These are phyloP conservation scores for Leucophenga montana DNA, from an alignment of 2,888 invertebrate genomes.

Conservation along the genomic window DNA sequence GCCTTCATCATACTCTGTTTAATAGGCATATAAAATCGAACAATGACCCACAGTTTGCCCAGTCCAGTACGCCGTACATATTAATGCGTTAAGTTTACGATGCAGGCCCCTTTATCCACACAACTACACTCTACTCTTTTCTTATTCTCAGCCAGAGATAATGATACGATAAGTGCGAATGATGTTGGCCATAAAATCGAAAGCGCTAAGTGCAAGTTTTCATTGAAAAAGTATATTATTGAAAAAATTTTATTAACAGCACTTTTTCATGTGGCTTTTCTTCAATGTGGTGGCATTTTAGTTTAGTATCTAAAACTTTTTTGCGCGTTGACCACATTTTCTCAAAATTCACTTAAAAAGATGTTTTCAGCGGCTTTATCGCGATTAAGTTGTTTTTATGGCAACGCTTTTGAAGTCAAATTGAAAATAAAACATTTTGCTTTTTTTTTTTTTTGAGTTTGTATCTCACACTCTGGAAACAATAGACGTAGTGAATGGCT, in stretches of 20 bases:
- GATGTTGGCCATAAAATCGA: constrained; percentile 16
- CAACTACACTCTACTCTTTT: no score
- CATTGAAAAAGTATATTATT: constrained; percentile 18
- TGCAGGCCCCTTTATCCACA: no score
- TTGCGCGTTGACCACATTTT: background rate
- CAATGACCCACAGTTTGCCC: no score
- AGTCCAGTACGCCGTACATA: background rate
- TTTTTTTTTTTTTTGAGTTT: background rate
- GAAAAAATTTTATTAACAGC: constrained; percentile 17
- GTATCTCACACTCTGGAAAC: no score
- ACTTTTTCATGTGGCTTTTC: background rate
- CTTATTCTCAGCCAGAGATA: background rate
- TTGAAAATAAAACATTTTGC: background rate
- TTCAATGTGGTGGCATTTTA: background rate
- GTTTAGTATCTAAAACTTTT: background rate
- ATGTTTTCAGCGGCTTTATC: background rate
- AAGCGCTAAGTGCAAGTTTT: constrained; percentile 23
- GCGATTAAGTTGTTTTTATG: constrained; percentile 13
- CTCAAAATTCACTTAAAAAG: constrained; percentile 16
- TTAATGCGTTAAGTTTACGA: constrained; percentile 20
- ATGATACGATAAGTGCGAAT: constrained; percentile 15
- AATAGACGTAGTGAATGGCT: no score
- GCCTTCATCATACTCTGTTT: no score
- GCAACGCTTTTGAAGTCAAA: background rate
- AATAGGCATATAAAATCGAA: no score